Evolutionary conservation across 2,113 vertebrate species (phyloP).

Genomic region (Gopherus evgoodei): DNA sequence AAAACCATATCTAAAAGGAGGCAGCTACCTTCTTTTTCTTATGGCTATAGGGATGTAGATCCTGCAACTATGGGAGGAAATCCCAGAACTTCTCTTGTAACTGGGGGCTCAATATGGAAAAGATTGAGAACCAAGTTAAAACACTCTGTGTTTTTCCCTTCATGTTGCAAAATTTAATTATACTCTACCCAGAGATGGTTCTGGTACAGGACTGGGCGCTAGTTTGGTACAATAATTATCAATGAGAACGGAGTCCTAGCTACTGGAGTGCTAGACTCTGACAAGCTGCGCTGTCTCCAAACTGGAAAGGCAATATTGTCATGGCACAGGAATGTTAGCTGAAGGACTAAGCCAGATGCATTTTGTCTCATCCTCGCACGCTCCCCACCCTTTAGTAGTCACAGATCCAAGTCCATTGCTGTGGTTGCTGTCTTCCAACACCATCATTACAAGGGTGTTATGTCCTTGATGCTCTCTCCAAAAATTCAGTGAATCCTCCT

Average conservation of each 20-base stretch:
- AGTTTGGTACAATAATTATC: neutral
- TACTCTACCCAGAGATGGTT: neutral
- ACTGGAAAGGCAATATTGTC: neutral
- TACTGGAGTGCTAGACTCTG: neutral
- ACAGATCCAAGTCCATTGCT: rapidly evolving
- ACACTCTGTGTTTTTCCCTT: neutral
- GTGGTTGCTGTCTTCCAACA: neutral
- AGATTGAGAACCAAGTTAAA: constrained; percentile 33
- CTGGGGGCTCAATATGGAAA: constrained; percentile 29
- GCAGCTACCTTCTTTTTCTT: neutral
- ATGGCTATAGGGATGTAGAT: constrained; percentile 19
- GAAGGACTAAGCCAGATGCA: neutral
- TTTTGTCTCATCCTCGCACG: neutral
- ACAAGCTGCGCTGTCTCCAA: neutral
- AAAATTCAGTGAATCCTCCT: neutral
- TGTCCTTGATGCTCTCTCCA: neutral
- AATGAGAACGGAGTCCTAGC: neutral
- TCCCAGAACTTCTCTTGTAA: neutral
- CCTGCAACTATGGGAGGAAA: constrained; percentile 8
- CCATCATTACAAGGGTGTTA: neutral
- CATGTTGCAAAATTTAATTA: neutral
- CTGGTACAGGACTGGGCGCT: neutral
- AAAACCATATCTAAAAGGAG: neutral
- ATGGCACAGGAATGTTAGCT: neutral
- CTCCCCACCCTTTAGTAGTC: neutral